Conservation (phyloP, 2,797 vertebrate genomes). For the Acipenser oxyrinchus region DNA sequence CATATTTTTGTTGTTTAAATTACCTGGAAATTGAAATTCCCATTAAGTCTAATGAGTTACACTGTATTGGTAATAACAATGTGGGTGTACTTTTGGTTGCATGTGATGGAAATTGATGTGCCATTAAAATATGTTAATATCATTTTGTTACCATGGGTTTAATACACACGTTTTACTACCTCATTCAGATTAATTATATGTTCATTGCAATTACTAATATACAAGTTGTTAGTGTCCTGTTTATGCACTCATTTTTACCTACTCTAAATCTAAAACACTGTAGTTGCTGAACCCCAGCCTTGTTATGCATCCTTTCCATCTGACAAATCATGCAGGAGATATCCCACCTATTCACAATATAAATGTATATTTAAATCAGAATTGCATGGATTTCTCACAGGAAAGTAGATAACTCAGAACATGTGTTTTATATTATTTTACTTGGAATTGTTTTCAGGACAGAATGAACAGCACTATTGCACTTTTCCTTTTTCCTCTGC, state of each 20-base stretch:
- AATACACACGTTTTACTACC: constrained; percentile 10
- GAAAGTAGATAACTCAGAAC: too few species aligned
- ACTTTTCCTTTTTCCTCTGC: too few species aligned
- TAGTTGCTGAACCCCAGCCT: too few species aligned
- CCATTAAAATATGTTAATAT: constrained; percentile 17
- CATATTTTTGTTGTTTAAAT: too few species aligned
- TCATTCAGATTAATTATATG: constrained; percentile 16
- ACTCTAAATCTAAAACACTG: constrained; percentile 10
- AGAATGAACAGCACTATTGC: too few species aligned
- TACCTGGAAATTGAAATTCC: constrained; percentile 9
- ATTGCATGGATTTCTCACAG: too few species aligned
- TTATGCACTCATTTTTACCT: constrained; percentile 3
- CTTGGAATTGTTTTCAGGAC: too few species aligned
- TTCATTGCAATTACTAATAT: constrained; percentile 9
- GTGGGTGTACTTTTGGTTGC: constrained; percentile 11
- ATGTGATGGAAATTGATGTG: constrained; percentile 20
- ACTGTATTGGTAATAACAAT: constrained; percentile 25
- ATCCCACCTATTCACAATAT: too few species aligned
- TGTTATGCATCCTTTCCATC: too few species aligned
- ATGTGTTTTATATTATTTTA: too few species aligned
- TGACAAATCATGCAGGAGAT: too few species aligned
- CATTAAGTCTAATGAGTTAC: constrained; percentile 27
- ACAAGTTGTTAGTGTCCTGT: constrained; percentile 5
- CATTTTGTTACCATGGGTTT: constrained; percentile 8
- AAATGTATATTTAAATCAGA: too few species aligned